Conservation (phyloP, 2,797 vertebrate genomes). For the Scomberomorus guttatus region DNA sequence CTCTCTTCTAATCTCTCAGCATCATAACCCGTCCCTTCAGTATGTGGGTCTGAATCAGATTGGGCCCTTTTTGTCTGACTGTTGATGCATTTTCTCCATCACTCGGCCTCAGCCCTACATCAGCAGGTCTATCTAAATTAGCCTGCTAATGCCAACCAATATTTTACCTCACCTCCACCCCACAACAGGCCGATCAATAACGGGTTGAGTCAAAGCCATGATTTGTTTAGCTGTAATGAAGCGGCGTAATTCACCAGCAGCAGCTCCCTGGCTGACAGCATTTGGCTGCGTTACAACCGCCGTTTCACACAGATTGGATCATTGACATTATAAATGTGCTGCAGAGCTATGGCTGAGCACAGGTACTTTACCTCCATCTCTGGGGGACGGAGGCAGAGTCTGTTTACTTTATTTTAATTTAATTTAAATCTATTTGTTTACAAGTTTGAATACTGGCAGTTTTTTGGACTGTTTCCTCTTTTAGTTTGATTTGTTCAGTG, state of each 20-base stretch:
- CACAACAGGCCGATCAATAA: constrained; percentile 27
- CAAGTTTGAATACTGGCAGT: neutral
- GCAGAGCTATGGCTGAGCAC: neutral
- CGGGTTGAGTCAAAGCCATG: constrained; percentile 29
- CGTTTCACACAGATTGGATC: constrained; percentile 51
- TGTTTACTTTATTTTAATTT: neutral
- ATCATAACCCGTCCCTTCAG: neutral
- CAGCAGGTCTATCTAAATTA: constrained; percentile 38
- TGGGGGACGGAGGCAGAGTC: neutral
- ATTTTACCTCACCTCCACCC: constrained; percentile 46
- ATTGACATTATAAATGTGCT: constrained; percentile 32
- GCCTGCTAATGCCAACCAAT: constrained; percentile 34
- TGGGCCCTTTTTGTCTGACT: neutral
- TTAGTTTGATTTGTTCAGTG: neutral
- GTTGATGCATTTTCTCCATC: neutral
- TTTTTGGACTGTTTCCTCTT: neutral
- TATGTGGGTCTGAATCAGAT: neutral
- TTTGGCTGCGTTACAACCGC: constrained; percentile 43
- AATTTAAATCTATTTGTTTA: neutral
- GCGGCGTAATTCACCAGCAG: constrained; percentile 29
- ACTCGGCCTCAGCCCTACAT: neutral
- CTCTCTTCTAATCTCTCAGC: neutral
- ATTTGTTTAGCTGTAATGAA: constrained; percentile 66
- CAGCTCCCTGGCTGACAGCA: neutral
- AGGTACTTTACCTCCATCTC: neutral